Conservation (phyloP, 2,888 invertebrate genomes). For the Drosophila pseudotakahashii region DNA sequence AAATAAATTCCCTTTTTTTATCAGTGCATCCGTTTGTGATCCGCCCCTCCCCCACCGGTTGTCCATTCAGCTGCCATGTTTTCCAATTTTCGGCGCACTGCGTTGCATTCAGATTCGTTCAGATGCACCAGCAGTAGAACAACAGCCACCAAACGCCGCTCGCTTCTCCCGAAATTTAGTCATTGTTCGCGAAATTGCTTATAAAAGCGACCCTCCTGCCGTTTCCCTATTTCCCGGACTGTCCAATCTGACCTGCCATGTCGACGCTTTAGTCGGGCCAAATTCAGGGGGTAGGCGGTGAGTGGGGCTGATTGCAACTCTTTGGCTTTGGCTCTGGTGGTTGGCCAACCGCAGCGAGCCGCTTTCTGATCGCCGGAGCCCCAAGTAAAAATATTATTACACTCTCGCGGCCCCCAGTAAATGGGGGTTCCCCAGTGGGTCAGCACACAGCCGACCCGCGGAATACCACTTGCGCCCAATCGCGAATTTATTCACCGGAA, state of each 20-base stretch:
- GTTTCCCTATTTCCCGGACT: conserved; percentile 5
- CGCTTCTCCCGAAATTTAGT: conserved; percentile 71
- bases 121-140: conserved; percentile 24
- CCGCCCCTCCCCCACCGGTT: conserved; percentile 12
- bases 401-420: conserved; percentile 45
- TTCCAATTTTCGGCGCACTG: conserved; percentile 70
- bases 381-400: conserved; percentile 68
- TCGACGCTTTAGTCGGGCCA: conserved; percentile 51
- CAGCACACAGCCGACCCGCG: conserved; percentile 2
- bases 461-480: conserved; percentile 18
- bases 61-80: conserved; percentile 66
- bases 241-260: conserved; percentile 60
- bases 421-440: conserved; percentile 26
- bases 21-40: conserved; percentile 9
- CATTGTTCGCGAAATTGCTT: conserved; percentile 81
- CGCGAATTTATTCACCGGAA: conserved; percentile 46
- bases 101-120: conserved; percentile 63
- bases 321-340: conserved; percentile 50
- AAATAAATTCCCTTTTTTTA: background rate
- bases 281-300: background rate
- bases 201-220: conserved; percentile 48
- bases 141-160: conserved; percentile 42
- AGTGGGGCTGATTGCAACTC: conserved; percentile 34
- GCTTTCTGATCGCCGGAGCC: conserved; percentile 56
- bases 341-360: conserved; percentile 55